phyloP scores from a whole-genome alignment of 1,140 invertebrate genomes.

The Thaumatotibia leucotreta region DNA sequence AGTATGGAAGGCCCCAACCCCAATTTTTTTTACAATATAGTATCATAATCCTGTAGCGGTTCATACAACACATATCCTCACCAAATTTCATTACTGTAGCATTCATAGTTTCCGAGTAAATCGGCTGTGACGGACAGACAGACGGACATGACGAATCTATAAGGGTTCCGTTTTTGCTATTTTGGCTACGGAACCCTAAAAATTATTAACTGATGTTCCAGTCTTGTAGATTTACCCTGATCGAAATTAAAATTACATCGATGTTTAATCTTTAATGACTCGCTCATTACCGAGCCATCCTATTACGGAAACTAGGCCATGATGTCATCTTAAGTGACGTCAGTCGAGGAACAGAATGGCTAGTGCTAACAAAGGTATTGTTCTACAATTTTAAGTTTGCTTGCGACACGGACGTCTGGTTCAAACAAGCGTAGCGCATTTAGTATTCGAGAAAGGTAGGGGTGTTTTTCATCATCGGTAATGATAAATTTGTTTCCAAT shows the following conservation, averaged over 20 bases:
- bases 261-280: not conserved
- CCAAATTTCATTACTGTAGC: no score
- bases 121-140: no score
- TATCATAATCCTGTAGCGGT: no score
- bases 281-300: not conserved
- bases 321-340: constrained; percentile 5
- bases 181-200: no score
- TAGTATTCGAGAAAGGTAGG: not conserved
- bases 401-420: not conserved
- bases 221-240: no score
- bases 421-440: not conserved
- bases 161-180: no score
- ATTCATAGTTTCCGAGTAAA: no score
- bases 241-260: not conserved
- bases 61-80: no score
- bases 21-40: no score
- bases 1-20: no score
- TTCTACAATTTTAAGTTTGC: constrained; percentile 1
- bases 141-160: no score
- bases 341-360: not conserved
- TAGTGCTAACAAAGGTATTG: constrained; percentile 3
- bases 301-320: not conserved
- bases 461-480: not conserved
- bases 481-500: not conserved
- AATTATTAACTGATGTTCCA: no score